A percentile compares a stretch with the other conserved stretches of the same genome.
phyloP scores from a whole-genome alignment of 1,140 invertebrate species.

The Aricia agestis region DNA sequence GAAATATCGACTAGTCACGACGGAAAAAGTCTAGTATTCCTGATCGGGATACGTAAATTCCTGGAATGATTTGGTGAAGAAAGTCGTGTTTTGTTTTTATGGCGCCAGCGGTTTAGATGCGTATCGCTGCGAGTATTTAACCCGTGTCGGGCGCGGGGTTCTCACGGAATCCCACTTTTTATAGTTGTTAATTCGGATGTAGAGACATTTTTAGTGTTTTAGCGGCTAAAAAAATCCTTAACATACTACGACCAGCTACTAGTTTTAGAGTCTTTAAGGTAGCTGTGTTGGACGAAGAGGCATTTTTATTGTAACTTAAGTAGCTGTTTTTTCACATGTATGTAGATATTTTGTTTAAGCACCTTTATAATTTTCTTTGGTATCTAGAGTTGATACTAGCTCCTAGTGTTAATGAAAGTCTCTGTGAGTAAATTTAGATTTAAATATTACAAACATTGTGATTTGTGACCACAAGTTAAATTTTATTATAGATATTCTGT shows the following conservation, averaged over 20 bases:
- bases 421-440: too few relatives aligned
- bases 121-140: constrained; percentile 74
- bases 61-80: constrained; percentile 73
- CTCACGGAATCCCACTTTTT: constrained; percentile 48
- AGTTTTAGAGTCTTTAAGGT: neutral
- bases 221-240: constrained; percentile 12
- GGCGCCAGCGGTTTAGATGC: constrained; percentile 73
- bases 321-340: too few relatives aligned
- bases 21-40: constrained; percentile 42
- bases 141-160: constrained; percentile 69
- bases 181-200: constrained; percentile 36
- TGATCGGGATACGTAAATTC: constrained; percentile 75
- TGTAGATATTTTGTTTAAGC: too few relatives aligned
- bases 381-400: neutral
- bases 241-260: neutral
- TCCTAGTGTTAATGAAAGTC: too few relatives aligned
- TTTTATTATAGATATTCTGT: too few relatives aligned
- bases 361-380: too few relatives aligned
- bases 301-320: too few relatives aligned
- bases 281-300: neutral
- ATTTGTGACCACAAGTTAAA: too few relatives aligned
- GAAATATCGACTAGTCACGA: constrained; percentile 32
- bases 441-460: too few relatives aligned
- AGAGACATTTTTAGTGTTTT: constrained; percentile 23
- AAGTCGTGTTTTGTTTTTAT: constrained; percentile 76